These are phyloP conservation scores for Glareola pratincola DNA, from an alignment of 2,113 vertebrate species.

Conservation along the genomic window DNA sequence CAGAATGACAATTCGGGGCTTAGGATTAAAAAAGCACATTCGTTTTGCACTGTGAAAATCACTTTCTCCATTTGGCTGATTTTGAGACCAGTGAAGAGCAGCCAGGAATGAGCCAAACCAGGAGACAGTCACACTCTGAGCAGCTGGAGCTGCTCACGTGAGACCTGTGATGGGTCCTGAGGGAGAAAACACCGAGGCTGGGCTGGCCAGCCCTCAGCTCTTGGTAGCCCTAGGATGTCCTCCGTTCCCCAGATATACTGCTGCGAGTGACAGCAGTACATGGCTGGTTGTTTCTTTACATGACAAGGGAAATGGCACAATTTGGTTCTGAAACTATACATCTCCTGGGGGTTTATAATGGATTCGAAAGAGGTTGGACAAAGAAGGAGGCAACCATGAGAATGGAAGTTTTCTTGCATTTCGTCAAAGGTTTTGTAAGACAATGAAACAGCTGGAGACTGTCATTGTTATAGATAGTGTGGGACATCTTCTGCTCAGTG, in stretches of 20 bases:
- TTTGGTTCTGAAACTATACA: not conserved
- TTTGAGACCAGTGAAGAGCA: not conserved
- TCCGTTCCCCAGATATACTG: not conserved
- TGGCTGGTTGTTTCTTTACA: not conserved
- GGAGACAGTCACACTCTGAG: not conserved
- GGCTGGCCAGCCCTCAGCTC: not conserved
- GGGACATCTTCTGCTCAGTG: not conserved
- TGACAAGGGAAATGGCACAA: not conserved
- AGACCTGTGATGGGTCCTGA: accelerated
- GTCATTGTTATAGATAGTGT: not conserved
- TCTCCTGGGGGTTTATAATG: not conserved
- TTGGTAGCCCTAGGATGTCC: not conserved
- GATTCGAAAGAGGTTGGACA: not conserved
- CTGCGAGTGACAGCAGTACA: not conserved
- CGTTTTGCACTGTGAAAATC: not conserved
- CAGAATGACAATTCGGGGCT: not conserved
- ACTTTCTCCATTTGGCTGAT: not conserved
- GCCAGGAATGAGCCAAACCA: not conserved
- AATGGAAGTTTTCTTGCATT: not conserved
- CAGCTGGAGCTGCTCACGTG: not conserved
- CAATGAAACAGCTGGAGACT: accelerated
- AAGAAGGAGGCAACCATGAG: not conserved
- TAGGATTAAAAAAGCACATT: not conserved
- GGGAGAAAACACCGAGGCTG: not conserved
- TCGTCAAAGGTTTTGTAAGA: not conserved